These are phyloP conservation scores for Temnothorax unifasciatus DNA, from an alignment of 2,888 invertebrate genomes.

Conservation along the genomic window DNA sequence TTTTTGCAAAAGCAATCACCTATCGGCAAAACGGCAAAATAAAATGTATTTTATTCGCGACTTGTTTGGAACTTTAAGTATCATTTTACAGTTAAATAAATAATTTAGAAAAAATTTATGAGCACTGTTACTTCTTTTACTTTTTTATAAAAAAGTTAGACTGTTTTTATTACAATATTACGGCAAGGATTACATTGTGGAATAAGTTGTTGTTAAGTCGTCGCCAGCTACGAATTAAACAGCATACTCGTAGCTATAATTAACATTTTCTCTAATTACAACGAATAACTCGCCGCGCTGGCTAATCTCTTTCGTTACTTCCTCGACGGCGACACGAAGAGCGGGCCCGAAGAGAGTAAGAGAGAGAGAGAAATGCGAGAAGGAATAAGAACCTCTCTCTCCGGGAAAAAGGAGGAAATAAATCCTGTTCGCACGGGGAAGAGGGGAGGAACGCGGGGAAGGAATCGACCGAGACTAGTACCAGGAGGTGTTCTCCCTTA, in stretches of 20 bases:
- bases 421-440: constrained; percentile 11
- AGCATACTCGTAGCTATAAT: constrained; percentile 50
- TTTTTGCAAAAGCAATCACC: neutral
- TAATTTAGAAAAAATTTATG: neutral
- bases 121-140: neutral
- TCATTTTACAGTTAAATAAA: neutral
- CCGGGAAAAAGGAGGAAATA: constrained; percentile 35
- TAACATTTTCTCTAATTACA: constrained; percentile 71
- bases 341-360: constrained; percentile 5
- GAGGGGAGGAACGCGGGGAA: constrained; percentile 18
- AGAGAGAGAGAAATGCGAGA: constrained; percentile 16
- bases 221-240: constrained; percentile 66
- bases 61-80: neutral
- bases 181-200: neutral
- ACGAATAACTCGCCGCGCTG: constrained; percentile 60
- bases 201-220: constrained; percentile 58
- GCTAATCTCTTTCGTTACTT: constrained; percentile 69
- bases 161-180: constrained; percentile 23
- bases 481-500: constrained; percentile 77
- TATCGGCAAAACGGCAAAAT: neutral
- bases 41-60: neutral
- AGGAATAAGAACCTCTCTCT: constrained; percentile 34
- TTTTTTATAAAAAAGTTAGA: neutral
- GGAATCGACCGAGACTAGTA: constrained; percentile 59
- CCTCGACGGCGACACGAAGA: constrained; percentile 23